These are phyloP conservation scores for Lepidotrigona ventralis DNA, from an alignment of 1,140 invertebrate species.

Conservation along the genomic window DNA sequence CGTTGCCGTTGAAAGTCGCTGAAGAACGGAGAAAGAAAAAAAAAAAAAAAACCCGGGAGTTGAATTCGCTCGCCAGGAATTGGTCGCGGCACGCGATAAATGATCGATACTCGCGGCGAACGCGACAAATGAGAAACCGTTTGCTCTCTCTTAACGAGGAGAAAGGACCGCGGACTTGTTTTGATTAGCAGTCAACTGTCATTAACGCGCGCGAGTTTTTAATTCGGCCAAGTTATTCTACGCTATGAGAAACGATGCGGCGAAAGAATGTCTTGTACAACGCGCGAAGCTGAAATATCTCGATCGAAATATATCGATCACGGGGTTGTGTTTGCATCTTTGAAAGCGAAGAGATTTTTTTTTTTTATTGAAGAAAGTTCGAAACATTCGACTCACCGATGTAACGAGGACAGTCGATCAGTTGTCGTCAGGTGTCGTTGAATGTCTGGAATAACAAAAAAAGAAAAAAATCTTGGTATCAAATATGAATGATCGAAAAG, in stretches of 20 bases:
- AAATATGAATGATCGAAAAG: no score
- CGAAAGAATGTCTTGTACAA: neutral
- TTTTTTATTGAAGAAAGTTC: neutral
- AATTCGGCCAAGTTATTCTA: neutral
- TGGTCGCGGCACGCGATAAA: slow-evolving; percentile 12
- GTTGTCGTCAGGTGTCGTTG: no score
- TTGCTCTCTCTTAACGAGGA: slow-evolving; percentile 22
- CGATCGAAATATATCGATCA: neutral
- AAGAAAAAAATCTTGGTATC: no score
- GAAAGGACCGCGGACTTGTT: slow-evolving; percentile 16
- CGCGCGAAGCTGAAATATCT: neutral
- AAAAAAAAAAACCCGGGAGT: neutral
- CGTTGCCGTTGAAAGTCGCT: neutral
- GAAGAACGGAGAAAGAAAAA: no score
- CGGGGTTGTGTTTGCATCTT: fast-evolving
- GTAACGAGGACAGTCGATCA: no score
- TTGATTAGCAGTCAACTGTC: neutral
- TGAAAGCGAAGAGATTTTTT: neutral
- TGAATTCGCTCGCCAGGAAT: neutral
- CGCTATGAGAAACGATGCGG: neutral
- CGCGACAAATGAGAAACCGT: slow-evolving; percentile 1
- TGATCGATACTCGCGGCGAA: slow-evolving; percentile 15
- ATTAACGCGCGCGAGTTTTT: neutral
- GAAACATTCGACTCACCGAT: neutral
- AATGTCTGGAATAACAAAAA: no score